These are phyloP conservation scores for Arenaria interpres DNA, from an alignment of 2,113 vertebrate species.

Conservation along the genomic window DNA sequence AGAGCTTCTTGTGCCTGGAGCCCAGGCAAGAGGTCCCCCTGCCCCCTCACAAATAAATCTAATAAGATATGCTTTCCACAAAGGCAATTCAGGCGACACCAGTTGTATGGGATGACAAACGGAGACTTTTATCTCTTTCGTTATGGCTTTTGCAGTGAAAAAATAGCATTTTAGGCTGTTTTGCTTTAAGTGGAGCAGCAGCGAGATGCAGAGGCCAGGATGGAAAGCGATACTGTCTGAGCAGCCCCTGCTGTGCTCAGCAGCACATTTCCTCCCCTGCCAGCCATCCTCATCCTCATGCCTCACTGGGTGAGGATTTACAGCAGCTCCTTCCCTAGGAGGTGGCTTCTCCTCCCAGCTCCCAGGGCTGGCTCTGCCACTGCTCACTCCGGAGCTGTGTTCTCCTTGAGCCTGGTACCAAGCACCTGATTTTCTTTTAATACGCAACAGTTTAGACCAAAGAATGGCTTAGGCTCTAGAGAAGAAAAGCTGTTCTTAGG, in stretches of 20 bases:
- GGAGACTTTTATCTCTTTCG: not conserved
- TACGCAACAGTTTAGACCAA: not conserved
- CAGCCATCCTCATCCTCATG: not conserved
- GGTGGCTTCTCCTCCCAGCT: not conserved
- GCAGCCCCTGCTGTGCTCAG: not conserved
- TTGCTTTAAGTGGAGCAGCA: not conserved
- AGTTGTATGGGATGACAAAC: not conserved
- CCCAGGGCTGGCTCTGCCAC: accelerated
- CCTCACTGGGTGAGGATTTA: not conserved
- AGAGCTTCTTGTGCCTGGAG: not conserved
- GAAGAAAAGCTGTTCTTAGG: not conserved
- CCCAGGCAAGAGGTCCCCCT: not conserved
- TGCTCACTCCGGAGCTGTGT: accelerated
- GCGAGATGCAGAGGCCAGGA: not conserved
- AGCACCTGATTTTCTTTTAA: not conserved
- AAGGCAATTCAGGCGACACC: not conserved
- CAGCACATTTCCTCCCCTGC: not conserved
- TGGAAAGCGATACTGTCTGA: not conserved
- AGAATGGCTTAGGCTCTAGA: not conserved
- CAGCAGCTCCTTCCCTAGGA: accelerated
- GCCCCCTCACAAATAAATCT: not conserved
- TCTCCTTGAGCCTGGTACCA: not conserved
- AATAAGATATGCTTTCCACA: not conserved
- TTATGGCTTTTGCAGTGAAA: not conserved
- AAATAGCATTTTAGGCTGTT: not conserved